A percentile compares a stretch with the other conserved stretches of the same genome.
Evolutionary conservation across 1,140 invertebrate species (phyloP).

Genomic region (Lethrus apterus): DNA sequence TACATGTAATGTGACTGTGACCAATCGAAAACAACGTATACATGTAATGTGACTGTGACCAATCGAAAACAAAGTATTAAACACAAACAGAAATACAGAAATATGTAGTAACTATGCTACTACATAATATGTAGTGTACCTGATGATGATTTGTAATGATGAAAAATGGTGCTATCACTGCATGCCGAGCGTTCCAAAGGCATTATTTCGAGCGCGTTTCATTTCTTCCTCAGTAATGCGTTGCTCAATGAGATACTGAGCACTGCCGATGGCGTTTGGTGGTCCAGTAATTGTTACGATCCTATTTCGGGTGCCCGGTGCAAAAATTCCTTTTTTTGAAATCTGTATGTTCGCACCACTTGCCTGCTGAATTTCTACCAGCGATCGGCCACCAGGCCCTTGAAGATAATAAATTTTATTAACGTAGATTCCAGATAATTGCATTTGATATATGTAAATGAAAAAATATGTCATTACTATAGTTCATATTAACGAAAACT

Average conservation of each 20-base stretch:
- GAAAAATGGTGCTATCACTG: slow-evolving; percentile 34
- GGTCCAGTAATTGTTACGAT: slow-evolving; percentile 93
- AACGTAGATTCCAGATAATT: no score
- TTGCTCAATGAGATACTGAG: slow-evolving; percentile 92
- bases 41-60: background rate
- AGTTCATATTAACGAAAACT: no score
- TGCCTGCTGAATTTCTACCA: slow-evolving; percentile 94
- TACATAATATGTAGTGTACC: no score
- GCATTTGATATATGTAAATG: no score
- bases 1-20: background rate
- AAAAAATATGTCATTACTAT: no score
- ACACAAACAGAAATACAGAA: background rate
- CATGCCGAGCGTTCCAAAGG: slow-evolving; percentile 59
- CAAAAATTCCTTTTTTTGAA: slow-evolving; percentile 96
- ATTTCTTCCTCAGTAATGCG: slow-evolving; percentile 91
- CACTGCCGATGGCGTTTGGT: slow-evolving; percentile 77
- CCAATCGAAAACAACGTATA: slow-evolving; percentile 2
- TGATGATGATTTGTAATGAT: slow-evolving; percentile 3
- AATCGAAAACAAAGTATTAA: background rate
- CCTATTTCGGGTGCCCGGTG: slow-evolving; percentile 91
- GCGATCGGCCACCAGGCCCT: slow-evolving; percentile 86
- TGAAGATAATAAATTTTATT: slow-evolving; percentile 19
- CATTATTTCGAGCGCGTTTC: slow-evolving; percentile 84
- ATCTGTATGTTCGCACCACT: slow-evolving; percentile 97
- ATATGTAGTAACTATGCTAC: background rate